phyloP scores from a whole-genome alignment of 2,113 vertebrate genomes.

The Theristicus caerulescens region DNA sequence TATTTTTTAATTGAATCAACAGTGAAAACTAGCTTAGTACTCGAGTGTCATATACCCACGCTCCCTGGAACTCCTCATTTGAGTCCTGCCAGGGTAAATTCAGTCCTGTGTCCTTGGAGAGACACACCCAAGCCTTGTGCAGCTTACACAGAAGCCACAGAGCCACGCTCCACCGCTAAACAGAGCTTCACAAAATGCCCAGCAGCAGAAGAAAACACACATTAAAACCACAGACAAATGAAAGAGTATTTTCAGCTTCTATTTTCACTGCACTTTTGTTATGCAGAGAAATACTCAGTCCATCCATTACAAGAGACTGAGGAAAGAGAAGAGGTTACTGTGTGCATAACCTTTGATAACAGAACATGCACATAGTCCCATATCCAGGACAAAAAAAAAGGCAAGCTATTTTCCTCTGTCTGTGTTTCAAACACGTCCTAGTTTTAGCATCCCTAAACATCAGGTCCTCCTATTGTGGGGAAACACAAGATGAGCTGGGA shows the following conservation, averaged over 20 bases:
- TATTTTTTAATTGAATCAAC: background rate
- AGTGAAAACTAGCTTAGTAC: background rate
- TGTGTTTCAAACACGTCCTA: background rate
- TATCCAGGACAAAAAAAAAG: background rate
- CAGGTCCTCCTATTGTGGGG: background rate
- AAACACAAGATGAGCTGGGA: background rate
- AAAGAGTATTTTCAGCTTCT: background rate
- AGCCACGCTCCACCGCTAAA: background rate
- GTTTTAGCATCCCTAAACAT: background rate
- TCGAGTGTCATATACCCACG: background rate
- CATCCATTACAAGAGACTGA: background rate
- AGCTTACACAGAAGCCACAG: background rate
- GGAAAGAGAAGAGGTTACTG: background rate
- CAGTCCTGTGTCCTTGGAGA: background rate
- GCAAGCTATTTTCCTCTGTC: background rate
- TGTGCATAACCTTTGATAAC: background rate
- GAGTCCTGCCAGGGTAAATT: background rate
- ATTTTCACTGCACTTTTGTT: background rate
- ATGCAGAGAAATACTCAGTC: background rate
- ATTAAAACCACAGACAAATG: background rate
- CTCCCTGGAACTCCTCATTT: background rate
- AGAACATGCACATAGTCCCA: fast-evolving
- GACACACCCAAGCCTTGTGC: fast-evolving
- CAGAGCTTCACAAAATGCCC: background rate
- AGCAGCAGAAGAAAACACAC: background rate